Percentiles rank a stretch among this genome's conserved stretches.
Conservation (phyloP, 1,140 invertebrate species). For the Magallana gigas region DNA sequence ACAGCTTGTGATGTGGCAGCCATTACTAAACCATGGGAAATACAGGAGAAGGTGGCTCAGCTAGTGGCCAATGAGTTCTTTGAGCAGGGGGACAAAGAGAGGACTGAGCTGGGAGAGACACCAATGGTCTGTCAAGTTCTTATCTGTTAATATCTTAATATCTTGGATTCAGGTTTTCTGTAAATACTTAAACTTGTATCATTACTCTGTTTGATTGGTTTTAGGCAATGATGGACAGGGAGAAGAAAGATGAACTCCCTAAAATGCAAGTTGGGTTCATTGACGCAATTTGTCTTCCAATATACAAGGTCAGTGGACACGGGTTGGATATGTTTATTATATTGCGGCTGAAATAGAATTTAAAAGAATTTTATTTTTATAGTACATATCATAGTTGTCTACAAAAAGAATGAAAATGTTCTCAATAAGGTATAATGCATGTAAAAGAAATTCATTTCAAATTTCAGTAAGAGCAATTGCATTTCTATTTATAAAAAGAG, state of each 20-base stretch:
- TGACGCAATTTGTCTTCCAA: constrained; percentile 94
- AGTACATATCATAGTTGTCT: too few relatives aligned
- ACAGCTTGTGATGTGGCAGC: constrained; percentile 98
- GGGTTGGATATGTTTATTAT: too few relatives aligned
- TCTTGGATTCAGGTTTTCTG: neutral
- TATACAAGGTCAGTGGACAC: constrained; percentile 88
- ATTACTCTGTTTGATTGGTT: constrained; percentile 33
- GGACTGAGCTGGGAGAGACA: constrained; percentile 93
- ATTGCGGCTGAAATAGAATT: too few relatives aligned
- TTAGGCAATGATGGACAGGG: constrained; percentile 95
- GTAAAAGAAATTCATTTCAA: too few relatives aligned
- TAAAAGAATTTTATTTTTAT: too few relatives aligned
- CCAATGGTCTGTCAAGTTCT: constrained; percentile 85
- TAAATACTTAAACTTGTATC: neutral
- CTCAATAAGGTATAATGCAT: too few relatives aligned
- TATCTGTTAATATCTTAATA: too few relatives aligned
- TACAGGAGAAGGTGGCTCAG: constrained; percentile 91
- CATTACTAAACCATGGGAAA: constrained; percentile 98
- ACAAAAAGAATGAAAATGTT: too few relatives aligned
- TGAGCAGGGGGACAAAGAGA: constrained; percentile 97
- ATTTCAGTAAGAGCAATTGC: too few relatives aligned
- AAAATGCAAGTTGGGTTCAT: constrained; percentile 99
- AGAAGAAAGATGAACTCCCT: constrained; percentile 95
- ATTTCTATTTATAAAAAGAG: too few relatives aligned
- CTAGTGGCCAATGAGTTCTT: constrained; percentile 97